Conservation (phyloP, 2,888 invertebrate species). For the Epinotia brunnichana region DNA sequence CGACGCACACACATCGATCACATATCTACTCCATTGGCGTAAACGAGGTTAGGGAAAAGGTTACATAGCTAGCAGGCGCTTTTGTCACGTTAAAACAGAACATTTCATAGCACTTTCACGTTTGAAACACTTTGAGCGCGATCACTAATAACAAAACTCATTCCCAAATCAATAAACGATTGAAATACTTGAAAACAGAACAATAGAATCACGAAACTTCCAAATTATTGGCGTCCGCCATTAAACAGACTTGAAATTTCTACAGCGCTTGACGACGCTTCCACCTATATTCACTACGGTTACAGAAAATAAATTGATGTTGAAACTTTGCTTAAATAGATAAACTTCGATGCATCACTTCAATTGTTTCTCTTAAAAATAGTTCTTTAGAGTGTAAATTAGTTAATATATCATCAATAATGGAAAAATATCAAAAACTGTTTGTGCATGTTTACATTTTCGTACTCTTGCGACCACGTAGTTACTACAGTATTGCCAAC, state of each 20-base stretch:
- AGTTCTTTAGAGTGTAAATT: conserved; percentile 43
- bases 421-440: conserved; percentile 61
- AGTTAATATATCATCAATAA: conserved; percentile 48
- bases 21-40: conserved; percentile 90
- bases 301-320: conserved; percentile 69
- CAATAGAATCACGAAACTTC: conserved; percentile 83
- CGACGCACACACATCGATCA: conserved; percentile 89
- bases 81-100: conserved; percentile 81
- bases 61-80: conserved; percentile 85
- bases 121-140: conserved; percentile 68
- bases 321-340: conserved; percentile 47
- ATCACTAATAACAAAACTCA: conserved; percentile 73
- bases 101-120: conserved; percentile 81
- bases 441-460: conserved; percentile 81
- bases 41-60: conserved; percentile 91
- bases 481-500: conserved; percentile 75
- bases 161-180: conserved; percentile 66
- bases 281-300: conserved; percentile 81
- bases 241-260: conserved; percentile 80
- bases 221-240: conserved; percentile 84
- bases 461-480: conserved; percentile 80
- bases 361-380: conserved; percentile 44
- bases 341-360: conserved; percentile 33
- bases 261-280: conserved; percentile 81
- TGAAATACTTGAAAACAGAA: conserved; percentile 76